Evolutionary conservation across 2,888 invertebrate species (phyloP).

Genomic region (Andrena bucephala): DNA sequence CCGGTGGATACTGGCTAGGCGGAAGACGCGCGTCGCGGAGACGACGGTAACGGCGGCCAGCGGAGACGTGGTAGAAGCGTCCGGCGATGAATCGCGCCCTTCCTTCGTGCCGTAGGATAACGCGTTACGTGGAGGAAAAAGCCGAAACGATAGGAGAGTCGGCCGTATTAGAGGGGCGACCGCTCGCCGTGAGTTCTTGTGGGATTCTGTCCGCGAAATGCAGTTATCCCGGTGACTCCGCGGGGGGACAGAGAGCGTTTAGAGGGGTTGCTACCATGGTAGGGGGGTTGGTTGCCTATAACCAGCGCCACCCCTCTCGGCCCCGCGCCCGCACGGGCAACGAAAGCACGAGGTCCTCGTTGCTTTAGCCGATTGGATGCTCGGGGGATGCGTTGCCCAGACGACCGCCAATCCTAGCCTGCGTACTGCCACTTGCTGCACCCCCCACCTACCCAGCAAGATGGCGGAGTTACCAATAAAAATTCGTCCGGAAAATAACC

Average conservation of each 20-base stretch:
- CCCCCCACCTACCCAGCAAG: conserved; percentile 74
- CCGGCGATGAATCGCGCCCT: conserved; percentile 56
- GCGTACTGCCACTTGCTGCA: conserved; percentile 36
- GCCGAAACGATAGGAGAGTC: conserved; percentile 67
- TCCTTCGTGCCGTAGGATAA: conserved; percentile 46
- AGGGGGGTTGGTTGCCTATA: conserved; percentile 60
- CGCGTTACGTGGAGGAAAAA: conserved; percentile 69
- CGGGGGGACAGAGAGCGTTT: conserved; percentile 70
- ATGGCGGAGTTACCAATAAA: conserved; percentile 83
- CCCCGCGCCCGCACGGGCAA: conserved; percentile 28
- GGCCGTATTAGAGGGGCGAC: conserved; percentile 75
- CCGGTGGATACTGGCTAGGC: conserved; percentile 20
- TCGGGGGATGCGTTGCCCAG: conserved; percentile 82
- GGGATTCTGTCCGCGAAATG: conserved; percentile 84
- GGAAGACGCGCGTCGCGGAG: conserved; percentile 40
- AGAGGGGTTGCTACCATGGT: conserved; percentile 64
- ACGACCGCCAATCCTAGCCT: conserved; percentile 84
- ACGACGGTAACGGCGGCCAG: conserved; percentile 34
- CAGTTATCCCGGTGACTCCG: conserved; percentile 83
- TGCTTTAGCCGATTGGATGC: conserved; percentile 81
- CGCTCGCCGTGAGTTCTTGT: conserved; percentile 84
- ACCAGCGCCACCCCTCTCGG: conserved; percentile 56
- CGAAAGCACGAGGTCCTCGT: conserved; percentile 58
- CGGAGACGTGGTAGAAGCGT: conserved; percentile 43
- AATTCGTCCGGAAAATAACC: conserved; percentile 84